Evolutionary conservation across 2,113 vertebrate species (phyloP), one percentile per base, ranked within the genome.

Genomic region (Salvator merianae): DNA sequence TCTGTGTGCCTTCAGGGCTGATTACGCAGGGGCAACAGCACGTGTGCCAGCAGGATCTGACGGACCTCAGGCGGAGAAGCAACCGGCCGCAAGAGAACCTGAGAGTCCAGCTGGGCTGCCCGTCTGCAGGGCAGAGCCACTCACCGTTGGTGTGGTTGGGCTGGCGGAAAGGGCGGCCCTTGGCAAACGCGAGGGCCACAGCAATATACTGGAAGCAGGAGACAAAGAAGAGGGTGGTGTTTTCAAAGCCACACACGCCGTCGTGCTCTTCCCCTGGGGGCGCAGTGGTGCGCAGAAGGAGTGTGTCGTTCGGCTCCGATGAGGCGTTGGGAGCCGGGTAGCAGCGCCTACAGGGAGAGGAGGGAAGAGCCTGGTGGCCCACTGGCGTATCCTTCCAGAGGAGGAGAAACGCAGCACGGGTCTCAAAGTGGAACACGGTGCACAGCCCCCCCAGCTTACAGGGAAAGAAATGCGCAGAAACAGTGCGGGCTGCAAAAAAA

Each of bases 81-180:
- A n/a, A n/a, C n/a, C n/a, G n/a, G n/a, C n/a, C n/a, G n/a, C n/a
- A n/a, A n/a, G n/a, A n/a, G n/a, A n/a, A n/a, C n/a, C n/a, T n/a
- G n/a, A n/a, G n/a, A n/a, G n/a, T n/a, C n/a, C n/a, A n/a, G n/a
- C n/a, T n/a, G n/a, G n/a, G n/a, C n/a, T n/a, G n/a, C n/a, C n/a
- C n/a, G n/a, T n/a, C n/a, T 7, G 32, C 18, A 9, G 36, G 36
- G 26, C 7, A 18, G 43, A 20, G 73, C 13, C 18, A 1, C 82
- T 90, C 83, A 90, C 91, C 83, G 70, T 92, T 92, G 69, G 84
- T 88, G 22, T 82, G 84, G 84, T 74, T 72, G 68, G 90, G 90
- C 84, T 89, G 88, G 24, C 86, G 47, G 78, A 89, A 91, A 26
- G 90, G 90, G 20, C 75, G 80, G 0, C 90, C 90, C 53, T 83